A percentile compares a stretch with the other conserved stretches of the same genome.
Evolutionary conservation across 2,797 vertebrate genomes (phyloP).

Genomic region (Cirrhinus mrigala): DNA sequence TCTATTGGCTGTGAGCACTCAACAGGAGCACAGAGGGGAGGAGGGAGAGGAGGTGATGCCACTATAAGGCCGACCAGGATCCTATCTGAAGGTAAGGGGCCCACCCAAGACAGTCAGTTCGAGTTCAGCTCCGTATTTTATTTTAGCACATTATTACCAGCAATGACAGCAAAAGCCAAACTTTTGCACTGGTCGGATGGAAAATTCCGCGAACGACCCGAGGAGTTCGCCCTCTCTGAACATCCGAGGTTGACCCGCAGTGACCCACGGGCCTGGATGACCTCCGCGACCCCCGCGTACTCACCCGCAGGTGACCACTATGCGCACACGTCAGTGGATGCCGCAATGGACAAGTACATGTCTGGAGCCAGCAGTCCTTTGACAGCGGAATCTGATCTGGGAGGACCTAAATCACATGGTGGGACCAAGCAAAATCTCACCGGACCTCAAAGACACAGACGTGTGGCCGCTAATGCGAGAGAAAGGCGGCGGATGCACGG

Average conservation of each 20-base stretch:
- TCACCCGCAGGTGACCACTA: conserved; percentile 60
- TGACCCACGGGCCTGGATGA: conserved; percentile 75
- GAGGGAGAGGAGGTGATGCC: conserved; percentile 65
- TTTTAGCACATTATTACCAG: conserved; percentile 20
- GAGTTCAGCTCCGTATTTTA: not conserved
- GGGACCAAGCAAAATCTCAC: conserved; percentile 51
- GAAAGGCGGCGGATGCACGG: conserved; percentile 86
- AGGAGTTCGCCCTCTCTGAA: conserved; percentile 70
- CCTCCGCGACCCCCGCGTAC: conserved; percentile 63
- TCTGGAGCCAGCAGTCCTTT: conserved; percentile 60
- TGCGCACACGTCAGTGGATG: conserved; percentile 61
- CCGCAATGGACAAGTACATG: conserved; percentile 64
- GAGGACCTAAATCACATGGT: conserved; percentile 43
- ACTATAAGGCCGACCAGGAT: conserved; percentile 69
- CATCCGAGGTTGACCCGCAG: conserved; percentile 69
- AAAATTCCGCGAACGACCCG: conserved; percentile 62
- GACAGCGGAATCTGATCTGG: conserved; percentile 49
- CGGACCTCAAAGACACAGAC: conserved; percentile 77
- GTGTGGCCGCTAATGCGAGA: conserved; percentile 84
- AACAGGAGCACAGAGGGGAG: conserved; percentile 52
- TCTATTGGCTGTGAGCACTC: conserved; percentile 69
- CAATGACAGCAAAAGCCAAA: conserved; percentile 74
- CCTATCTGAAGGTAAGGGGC: conserved; percentile 50
- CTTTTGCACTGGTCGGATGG: conserved; percentile 74
- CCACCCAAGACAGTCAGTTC: not conserved